These are phyloP conservation scores for Neodiprion lecontei DNA, from an alignment of 1,140 invertebrate species.

Conservation along the genomic window DNA sequence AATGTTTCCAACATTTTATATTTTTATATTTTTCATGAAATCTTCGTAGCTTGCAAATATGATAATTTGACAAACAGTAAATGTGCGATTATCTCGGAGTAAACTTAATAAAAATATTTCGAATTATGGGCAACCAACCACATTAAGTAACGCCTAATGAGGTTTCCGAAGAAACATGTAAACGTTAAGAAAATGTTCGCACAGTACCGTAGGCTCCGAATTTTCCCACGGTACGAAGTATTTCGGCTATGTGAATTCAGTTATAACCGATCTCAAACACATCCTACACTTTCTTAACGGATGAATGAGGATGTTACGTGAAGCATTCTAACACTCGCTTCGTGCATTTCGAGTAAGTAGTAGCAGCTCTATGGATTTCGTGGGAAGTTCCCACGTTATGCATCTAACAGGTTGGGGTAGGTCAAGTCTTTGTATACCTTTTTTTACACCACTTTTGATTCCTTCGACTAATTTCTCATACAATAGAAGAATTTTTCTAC, in stretches of 20 bases:
- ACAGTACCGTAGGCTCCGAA: no score
- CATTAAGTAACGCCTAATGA: no score
- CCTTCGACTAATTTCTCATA: not conserved
- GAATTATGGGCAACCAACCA: no score
- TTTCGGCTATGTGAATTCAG: not conserved
- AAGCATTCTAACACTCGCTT: not conserved
- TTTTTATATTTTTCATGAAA: no score
- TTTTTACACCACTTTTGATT: not conserved
- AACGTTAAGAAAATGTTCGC: no score
- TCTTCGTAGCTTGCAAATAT: no score
- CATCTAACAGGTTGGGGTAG: conserved; percentile 5
- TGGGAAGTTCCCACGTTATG: conserved; percentile 4
- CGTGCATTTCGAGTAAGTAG: not conserved
- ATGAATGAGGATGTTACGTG: not conserved
- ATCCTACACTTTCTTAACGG: not conserved
- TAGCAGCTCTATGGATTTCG: not conserved
- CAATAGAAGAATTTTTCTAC: not conserved
- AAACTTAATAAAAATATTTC: no score
- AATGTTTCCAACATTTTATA: no score
- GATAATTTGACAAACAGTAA: no score
- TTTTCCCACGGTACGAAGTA: not conserved
- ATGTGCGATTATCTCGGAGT: no score
- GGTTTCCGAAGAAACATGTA: no score
- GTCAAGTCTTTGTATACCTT: not conserved
- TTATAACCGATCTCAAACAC: not conserved